Evolutionary conservation across 2,888 invertebrate genomes (phyloP), one percentile per base, ranked within the genome.

Genomic region (Platycheirus rosarum): DNA sequence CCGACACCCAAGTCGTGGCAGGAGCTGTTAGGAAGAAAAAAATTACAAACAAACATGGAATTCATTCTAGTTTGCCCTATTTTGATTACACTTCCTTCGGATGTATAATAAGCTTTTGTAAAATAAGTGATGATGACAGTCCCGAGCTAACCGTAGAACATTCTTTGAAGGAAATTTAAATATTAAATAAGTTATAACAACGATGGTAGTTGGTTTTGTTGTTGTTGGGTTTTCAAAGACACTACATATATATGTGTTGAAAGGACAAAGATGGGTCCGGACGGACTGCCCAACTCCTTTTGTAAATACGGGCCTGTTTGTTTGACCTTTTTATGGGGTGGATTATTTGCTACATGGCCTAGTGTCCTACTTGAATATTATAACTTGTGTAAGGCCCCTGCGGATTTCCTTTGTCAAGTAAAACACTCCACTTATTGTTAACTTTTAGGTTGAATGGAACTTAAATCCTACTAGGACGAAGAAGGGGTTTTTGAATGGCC

Each of bases 111-210:
- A 76, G 76, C 70, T 76, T 70, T 76, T 63, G 40, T 57, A 29
- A 16, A 66, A 51, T 70, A 82, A 62, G 71, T 80, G 75, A 70
- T 70, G 75, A 75, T 62, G 66, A 66, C 53, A 53, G 44, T n/a
- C 29, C 42, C 8, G 2, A 13, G 55, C 40, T 0, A 37, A 35
- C n/a, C n/a, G n/a, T n/a, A 26, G 35, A 29, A 63, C 63, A 48
- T 75, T 65, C 71, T 71, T 76, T 82, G 71, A 57, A 35, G 82
- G 77, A 40, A 37, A 71, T 76, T 82, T 71, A 46, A 65, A 71
- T 76, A 76, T 62, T 82, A 63, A 82, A 71, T 76, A 82, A 82
- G 77, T 82, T 82, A 68, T 76, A 68, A 82, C 37, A 66, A 82
- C 37, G 71, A 76, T 46, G 60, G 13, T 77, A 29, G 20, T 63